Evolutionary conservation across 2,113 vertebrate species (phyloP), one percentile per base, ranked within the genome.

Genomic region (Semicossyphus pulcher): DNA sequence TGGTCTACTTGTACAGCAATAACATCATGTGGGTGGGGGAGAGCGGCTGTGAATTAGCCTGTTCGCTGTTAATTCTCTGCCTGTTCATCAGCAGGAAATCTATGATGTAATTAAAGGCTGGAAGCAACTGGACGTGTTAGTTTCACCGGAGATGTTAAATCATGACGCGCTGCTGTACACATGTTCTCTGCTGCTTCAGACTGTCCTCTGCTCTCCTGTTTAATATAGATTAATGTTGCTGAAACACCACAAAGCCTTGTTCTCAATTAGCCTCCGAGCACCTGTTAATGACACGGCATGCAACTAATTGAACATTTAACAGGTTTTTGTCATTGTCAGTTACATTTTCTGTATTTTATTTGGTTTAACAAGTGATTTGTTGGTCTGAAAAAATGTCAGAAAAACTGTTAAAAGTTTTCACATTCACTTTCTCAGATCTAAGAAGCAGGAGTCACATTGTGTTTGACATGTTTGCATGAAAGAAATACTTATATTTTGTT

Each of bases 21-120:
- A 95, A 94, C 93, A 91, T 92, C 82, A 12, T 20, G 74, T 7
- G 71, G 34, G 71, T 31, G 72, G 64, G 71, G 52, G 74, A 90
- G 94, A 18, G 67, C 25, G 5, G 75, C 65, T 36, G 82, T 81
- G 86, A 94, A 96, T 96, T 94, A 95, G 94, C 91, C 36, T 91
- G 88, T 93, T 90, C 89, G 73, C 73, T 94, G 95, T 94, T 96
- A 95, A 97, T 97, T 96, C 93, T 90, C 89, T 82, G 90, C 89
- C 92, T 91, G 94, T 96, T 97, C 94, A 96, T 97, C 96, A 96
- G 93, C 92, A 81, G 92, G 91, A 95, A 96, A 96, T 96, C 95
- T 95, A 96, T 95, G 95, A 91, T 90, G 92, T 94, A 95, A 97
- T 97, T 97, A 97, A 87, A 86, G 81, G 93, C 93, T 92, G 93